phyloP scores from a whole-genome alignment of 2,797 vertebrate genomes.

The Gallinago solitaria region DNA sequence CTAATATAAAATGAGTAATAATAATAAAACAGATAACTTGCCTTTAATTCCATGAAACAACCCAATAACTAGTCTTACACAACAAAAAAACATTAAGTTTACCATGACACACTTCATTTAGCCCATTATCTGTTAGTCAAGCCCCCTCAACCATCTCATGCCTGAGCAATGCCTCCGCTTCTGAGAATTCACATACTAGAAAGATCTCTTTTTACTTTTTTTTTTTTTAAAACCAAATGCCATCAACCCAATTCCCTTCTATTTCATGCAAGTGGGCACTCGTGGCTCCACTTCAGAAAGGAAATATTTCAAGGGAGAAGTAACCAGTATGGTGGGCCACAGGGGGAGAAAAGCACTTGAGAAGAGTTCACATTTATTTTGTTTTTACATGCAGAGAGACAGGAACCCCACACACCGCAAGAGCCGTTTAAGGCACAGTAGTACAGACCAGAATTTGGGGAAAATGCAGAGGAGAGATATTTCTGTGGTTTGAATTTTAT shows the following conservation, averaged over 20 bases:
- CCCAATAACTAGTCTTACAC: neutral
- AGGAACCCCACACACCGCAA: neutral
- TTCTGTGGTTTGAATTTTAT: neutral
- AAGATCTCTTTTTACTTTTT: neutral
- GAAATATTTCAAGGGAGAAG: neutral
- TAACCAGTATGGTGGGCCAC: neutral
- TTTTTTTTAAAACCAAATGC: neutral
- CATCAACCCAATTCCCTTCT: neutral
- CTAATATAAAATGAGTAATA: neutral
- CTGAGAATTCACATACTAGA: neutral
- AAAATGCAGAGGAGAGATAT: neutral
- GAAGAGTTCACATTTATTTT: neutral
- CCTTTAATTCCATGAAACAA: neutral
- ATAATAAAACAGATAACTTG: neutral
- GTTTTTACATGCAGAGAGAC: neutral
- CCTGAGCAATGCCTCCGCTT: neutral
- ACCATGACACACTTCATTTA: neutral
- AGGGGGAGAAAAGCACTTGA: neutral
- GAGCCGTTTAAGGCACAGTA: neutral
- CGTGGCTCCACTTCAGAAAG: neutral
- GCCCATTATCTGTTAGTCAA: neutral
- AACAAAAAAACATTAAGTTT: neutral
- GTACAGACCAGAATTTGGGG: neutral
- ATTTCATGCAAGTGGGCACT: neutral
- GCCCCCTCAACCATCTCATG: neutral